Percentiles rank a stretch among this genome's conserved stretches.
These are phyloP conservation scores for Campoletis sonorensis DNA, from an alignment of 1,140 invertebrate species.

Conservation along the genomic window DNA sequence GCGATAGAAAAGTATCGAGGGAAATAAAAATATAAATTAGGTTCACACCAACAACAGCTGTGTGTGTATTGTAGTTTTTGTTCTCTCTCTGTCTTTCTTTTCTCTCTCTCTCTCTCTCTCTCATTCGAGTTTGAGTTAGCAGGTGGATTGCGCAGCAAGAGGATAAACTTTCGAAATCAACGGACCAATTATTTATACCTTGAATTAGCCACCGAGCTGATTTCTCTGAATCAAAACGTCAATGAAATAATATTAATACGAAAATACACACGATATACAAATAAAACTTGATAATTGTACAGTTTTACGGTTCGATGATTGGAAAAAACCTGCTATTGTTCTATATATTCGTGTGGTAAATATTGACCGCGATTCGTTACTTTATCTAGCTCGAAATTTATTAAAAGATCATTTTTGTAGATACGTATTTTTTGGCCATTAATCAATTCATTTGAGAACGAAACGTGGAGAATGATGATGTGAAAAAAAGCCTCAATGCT, in stretches of 20 bases:
- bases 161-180: conserved; percentile 15
- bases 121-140: not conserved
- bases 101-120: not conserved
- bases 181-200: not conserved
- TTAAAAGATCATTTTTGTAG: not conserved
- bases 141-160: not conserved
- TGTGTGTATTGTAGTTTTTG: not conserved
- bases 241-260: no score
- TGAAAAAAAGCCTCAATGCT: not conserved
- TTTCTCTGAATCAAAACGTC: not conserved
- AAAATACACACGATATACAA: not conserved
- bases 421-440: not conserved
- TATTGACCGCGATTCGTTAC: not conserved
- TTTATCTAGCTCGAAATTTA: not conserved
- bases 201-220: not conserved
- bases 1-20: not conserved
- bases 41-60: not conserved
- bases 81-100: conserved; percentile 7
- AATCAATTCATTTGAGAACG: not conserved
- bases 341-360: no score
- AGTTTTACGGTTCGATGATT: not conserved
- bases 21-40: conserved; percentile 20
- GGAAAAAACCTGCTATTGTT: no score
- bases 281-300: not conserved
- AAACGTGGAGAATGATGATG: not conserved